Conservation (phyloP, 2,797 vertebrate genomes). For the Poeciliopsis turneri region DNA sequence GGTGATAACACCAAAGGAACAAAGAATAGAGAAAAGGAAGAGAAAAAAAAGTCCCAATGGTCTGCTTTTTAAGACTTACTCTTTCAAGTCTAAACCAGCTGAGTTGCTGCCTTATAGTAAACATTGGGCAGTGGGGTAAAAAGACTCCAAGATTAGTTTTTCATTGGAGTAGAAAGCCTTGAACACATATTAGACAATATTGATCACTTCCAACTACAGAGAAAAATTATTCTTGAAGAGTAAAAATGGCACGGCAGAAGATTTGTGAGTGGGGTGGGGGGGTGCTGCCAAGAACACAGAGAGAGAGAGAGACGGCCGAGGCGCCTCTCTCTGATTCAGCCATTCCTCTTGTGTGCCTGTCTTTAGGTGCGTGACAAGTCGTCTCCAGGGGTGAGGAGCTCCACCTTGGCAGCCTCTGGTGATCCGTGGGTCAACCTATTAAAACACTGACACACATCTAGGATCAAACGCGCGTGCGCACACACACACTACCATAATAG, state of each 20-base stretch:
- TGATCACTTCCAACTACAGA: constrained; percentile 22
- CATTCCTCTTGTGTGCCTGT: constrained; percentile 35
- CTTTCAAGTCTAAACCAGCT: background rate
- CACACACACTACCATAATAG: constrained; percentile 4
- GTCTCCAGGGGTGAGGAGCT: constrained; percentile 41
- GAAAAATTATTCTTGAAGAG: constrained; percentile 33
- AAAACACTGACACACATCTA: constrained; percentile 42
- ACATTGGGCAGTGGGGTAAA: background rate
- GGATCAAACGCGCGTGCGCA: constrained; percentile 3
- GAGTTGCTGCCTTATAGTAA: background rate
- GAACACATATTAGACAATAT: constrained; percentile 7
- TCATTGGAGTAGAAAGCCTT: background rate
- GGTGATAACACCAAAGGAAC: background rate
- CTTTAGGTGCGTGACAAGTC: constrained; percentile 33
- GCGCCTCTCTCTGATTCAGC: constrained; percentile 9
- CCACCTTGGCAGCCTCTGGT: constrained; percentile 39
- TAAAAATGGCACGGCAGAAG: constrained; percentile 27
- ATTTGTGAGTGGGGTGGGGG: background rate
- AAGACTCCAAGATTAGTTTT: background rate
- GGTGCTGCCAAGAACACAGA: background rate
- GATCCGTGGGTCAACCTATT: constrained; percentile 47
- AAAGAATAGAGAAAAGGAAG: background rate
- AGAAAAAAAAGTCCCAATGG: background rate
- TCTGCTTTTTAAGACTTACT: background rate
- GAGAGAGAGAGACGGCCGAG: constrained; percentile 4